Base-by-base conservation (phyloP, 2,888 invertebrate genomes). In the Stenolophus ochropezus region DNA sequence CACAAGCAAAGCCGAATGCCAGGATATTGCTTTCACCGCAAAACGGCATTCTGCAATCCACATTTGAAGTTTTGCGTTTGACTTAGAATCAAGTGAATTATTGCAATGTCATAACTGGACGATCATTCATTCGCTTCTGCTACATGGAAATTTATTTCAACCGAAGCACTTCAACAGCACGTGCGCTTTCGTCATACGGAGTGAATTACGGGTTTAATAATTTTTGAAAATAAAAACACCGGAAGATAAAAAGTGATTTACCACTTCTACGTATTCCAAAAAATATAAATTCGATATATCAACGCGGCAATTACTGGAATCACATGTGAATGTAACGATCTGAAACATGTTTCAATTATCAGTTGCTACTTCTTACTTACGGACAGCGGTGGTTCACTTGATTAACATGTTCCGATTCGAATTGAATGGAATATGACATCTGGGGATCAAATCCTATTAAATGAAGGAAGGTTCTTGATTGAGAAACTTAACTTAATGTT, bases 121-220 rank as follows among this genome's bases (percentile, higher is more conserved):
- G 27, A 77, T 77, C 77, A 61, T 77, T 65, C 65, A 77, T 58
- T 76, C 65, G 65, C 33, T 65, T 47, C 47, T 58, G 76, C 49
- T 76, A n/a, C 61, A 65, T 65, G 49, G 47, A 77, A 77, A 77
- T 77, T 61, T 77, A 65, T 77, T 77, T 47, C 51, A 20, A 56
- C 56, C 56, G n/a, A 56, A 42, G 11, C 58, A 42, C 25, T 77
- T 77, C 77, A 77, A 47, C 77, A 47, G 18, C 77, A 77, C 61
- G 65, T 77, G 61, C 77, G 58, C 76, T 20, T 65, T 77, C 61
- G 77, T 77, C 77, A 76, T 27, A 42, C 56, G 14, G 18, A 76
- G 58, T 76, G 76, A 76, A 76, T 77, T 61, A 77, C 77, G 61
- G 65, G 77, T 77, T 77, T 77, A 76, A 76, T 76, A 76, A 76